Evolutionary conservation across 2,888 invertebrate species (phyloP), one percentile per base, ranked within the genome.

Genomic region (Penaeus monodon): DNA sequence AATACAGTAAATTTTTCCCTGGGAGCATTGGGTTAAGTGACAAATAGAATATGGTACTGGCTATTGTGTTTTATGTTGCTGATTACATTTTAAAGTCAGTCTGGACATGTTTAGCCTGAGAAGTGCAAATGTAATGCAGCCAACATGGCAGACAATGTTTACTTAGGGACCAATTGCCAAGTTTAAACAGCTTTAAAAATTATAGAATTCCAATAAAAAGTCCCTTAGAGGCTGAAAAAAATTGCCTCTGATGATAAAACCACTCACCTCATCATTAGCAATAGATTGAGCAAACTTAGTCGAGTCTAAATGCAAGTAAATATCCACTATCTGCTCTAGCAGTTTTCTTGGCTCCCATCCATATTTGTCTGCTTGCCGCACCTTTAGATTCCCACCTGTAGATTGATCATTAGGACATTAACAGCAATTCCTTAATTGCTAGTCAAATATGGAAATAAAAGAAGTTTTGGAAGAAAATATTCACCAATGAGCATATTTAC

Each of bases 281-380:
- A 99, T 94, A 87, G 98, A 98, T 91, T 96, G 95, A 91, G 97
- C 97, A 94, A 98, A 98, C 92, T 95, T 95, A 92, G 96, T 95
- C 93, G 97, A 96, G 94, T 98, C 97, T 90, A 99, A 94, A 93
- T 99, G 98, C 91, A 99, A 94, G 94, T 99, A 99, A 92, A 99
- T 98, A 93, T 98, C 97, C 80, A 98, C 97, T 90, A 99, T 94
- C 93, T 98, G 97, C 91, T 97, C 96, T 88, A 99, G 94, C 91
- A 99, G 94, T 91, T 96, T 95, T 91, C 97, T 95, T 33, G 99
- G 99, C 92, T 99, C 97, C 99, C 99, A 99, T 22, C 97, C 97
- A 92, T 99, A 99, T 93, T 98, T 98, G 90, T 97, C 96, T 1
- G 98, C 97, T 91, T 96, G 96, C 86, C 96, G 95, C 82, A 99